Conservation (phyloP, 1,140 invertebrate genomes). For the Drosophila teissieri region DNA sequence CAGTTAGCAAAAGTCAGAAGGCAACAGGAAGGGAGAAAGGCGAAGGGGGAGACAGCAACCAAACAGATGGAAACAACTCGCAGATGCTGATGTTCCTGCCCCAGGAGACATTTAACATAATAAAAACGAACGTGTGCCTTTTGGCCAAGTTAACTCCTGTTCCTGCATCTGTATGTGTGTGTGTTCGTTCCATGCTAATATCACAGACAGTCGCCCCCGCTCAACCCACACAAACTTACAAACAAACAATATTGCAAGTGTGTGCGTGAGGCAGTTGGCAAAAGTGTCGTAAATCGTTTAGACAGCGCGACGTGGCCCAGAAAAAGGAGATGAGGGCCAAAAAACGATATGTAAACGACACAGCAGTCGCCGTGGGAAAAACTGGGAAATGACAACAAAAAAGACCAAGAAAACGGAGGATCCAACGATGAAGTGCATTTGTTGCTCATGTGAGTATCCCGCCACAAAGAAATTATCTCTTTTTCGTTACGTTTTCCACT, state of each 20-base stretch:
- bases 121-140: conserved; percentile 79
- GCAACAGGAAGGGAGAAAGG: conserved; percentile 15
- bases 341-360: conserved; percentile 76
- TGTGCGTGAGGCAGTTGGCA: conserved; percentile 76
- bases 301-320: conserved; percentile 70
- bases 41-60: conserved; percentile 9
- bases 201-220: conserved; percentile 14
- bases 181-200: conserved; percentile 77
- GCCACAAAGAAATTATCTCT: conserved; percentile 46
- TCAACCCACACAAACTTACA: conserved; percentile 11
- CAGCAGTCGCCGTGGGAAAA: conserved; percentile 73
- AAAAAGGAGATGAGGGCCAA: conserved; percentile 36
- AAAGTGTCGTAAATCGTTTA: conserved; percentile 83
- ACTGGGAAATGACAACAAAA: conserved; percentile 32
- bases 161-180: conserved; percentile 22
- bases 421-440: conserved; percentile 40
- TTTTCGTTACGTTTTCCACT: conserved; percentile 24
- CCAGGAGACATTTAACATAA: conserved; percentile 82
- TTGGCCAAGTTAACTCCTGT: conserved; percentile 50
- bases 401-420: conserved; percentile 20
- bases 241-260: conserved; percentile 75
- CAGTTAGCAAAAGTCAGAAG: conserved; percentile 58
- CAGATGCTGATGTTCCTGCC: conserved; percentile 48
- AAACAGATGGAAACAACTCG: conserved; percentile 52
- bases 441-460: conserved; percentile 47